These are phyloP conservation scores for Theretra japonica DNA, from an alignment of 2,888 invertebrate species.

Conservation along the genomic window DNA sequence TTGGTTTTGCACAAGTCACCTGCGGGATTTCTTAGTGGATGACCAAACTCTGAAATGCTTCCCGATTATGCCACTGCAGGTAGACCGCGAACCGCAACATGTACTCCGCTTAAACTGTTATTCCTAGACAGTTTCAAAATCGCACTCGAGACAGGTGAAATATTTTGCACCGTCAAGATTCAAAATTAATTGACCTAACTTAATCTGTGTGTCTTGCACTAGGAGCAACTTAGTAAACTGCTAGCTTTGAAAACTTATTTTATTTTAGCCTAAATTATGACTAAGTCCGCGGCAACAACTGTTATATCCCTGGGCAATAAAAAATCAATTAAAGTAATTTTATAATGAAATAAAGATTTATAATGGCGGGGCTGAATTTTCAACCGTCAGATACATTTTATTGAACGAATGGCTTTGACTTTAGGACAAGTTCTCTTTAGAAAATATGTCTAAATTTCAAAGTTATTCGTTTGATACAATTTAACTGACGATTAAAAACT, in stretches of 20 bases:
- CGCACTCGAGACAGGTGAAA: background rate
- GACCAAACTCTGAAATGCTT: background rate
- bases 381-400: too few species aligned
- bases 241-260: background rate
- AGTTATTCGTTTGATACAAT: too few species aligned
- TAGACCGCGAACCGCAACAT: background rate
- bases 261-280: background rate
- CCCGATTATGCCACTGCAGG: background rate
- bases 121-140: constrained; percentile 16
- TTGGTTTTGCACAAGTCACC: background rate
- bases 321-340: background rate
- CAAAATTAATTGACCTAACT: constrained; percentile 7
- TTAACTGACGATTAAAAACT: too few species aligned
- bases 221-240: background rate
- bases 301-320: background rate
- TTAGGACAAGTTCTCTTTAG: too few species aligned
- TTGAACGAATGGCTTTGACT: too few species aligned
- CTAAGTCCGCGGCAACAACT: constrained; percentile 15
- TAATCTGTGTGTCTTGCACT: background rate
- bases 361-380: background rate
- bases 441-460: too few species aligned
- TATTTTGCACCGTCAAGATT: constrained; percentile 8
- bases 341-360: background rate
- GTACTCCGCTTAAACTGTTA: background rate
- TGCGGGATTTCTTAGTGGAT: background rate